phyloP scores from a whole-genome alignment of 1,140 invertebrate species.

The Heliconius hewitsoni region DNA sequence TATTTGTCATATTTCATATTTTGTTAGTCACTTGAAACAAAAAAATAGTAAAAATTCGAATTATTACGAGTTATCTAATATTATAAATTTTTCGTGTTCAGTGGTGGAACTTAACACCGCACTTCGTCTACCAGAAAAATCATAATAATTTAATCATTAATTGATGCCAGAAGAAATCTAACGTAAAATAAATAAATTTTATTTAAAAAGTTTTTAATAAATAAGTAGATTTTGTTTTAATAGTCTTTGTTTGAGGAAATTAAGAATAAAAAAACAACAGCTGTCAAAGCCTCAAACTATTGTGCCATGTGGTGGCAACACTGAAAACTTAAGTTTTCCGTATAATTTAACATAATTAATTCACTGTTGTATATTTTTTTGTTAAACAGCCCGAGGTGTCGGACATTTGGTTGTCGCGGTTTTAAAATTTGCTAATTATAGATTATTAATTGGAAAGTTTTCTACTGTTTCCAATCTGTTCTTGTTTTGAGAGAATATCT shows the following conservation, averaged over 20 bases:
- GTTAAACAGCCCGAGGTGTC: slow-evolving; percentile 48
- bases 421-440: neutral
- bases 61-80: too few species aligned
- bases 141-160: too few species aligned
- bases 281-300: slow-evolving; percentile 28
- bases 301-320: slow-evolving; percentile 16
- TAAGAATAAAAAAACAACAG: slow-evolving; percentile 15
- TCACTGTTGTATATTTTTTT: slow-evolving; percentile 4
- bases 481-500: neutral
- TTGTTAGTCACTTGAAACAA: too few species aligned
- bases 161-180: too few species aligned
- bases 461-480: neutral
- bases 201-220: neutral
- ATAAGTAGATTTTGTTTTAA: neutral
- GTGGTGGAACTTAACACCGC: too few species aligned
- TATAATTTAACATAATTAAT: slow-evolving; percentile 31
- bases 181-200: too few species aligned
- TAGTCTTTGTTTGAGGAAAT: neutral
- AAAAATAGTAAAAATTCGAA: too few species aligned
- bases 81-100: too few species aligned
- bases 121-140: too few species aligned
- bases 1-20: too few species aligned
- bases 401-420: slow-evolving; percentile 56
- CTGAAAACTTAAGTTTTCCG: slow-evolving; percentile 21
- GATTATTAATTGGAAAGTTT: slow-evolving; percentile 9